A percentile compares a stretch with the other conserved stretches of the same genome.
phyloP scores from a whole-genome alignment of 2,797 vertebrate species.

The Esox masquinongy region DNA sequence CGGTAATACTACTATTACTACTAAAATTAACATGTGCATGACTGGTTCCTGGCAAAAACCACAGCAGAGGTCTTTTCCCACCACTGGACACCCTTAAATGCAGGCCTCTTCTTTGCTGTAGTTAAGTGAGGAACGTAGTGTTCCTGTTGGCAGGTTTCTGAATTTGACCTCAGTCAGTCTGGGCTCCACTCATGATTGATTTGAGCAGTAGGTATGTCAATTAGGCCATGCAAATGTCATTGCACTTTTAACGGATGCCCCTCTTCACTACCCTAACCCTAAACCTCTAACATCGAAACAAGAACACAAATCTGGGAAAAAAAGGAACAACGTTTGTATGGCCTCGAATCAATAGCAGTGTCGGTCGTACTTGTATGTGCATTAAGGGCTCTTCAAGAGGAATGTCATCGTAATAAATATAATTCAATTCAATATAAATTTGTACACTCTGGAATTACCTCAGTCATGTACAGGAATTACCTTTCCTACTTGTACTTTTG shows the following conservation, averaged over 20 bases:
- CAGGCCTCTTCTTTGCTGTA: slow-evolving; percentile 34
- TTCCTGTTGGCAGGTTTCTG: slow-evolving; percentile 11
- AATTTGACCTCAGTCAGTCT: slow-evolving; percentile 42
- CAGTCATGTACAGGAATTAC: slow-evolving; percentile 35
- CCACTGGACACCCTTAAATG: slow-evolving; percentile 40
- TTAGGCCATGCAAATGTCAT: slow-evolving; percentile 11
- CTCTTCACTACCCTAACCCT: background rate
- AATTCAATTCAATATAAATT: background rate
- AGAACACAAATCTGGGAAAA: too few species aligned
- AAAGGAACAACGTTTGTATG: too few species aligned
- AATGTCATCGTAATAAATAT: slow-evolving; percentile 3
- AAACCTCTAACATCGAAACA: too few species aligned
- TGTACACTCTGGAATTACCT: slow-evolving; percentile 25
- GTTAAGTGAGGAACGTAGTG: slow-evolving; percentile 39
- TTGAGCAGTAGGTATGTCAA: slow-evolving; percentile 35
- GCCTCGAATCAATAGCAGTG: background rate
- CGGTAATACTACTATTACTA: slow-evolving; percentile 17
- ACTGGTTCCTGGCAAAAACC: slow-evolving; percentile 63
- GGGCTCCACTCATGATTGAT: slow-evolving; percentile 44
- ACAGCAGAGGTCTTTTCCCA: slow-evolving; percentile 34
- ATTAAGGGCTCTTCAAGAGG: slow-evolving; percentile 30
- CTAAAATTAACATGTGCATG: background rate
- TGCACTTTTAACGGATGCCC: too few species aligned
- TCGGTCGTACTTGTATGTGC: slow-evolving; percentile 42
- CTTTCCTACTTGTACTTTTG: slow-evolving; percentile 15